These are phyloP conservation scores for Cremastinae sp. DNA, from an alignment of 2,888 invertebrate genomes.

Conservation along the genomic window DNA sequence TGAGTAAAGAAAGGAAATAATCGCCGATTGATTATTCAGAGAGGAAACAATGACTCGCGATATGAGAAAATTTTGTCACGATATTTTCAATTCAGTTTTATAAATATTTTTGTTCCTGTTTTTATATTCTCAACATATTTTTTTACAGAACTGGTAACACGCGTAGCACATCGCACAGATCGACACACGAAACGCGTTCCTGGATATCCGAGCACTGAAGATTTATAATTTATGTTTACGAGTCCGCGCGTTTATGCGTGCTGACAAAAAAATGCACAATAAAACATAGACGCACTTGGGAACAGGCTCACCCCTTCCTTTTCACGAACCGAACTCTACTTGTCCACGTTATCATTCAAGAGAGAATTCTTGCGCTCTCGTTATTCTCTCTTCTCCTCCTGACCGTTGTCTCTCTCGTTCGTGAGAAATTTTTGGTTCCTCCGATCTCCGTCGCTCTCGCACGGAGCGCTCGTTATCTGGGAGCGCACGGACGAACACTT, in stretches of 20 bases:
- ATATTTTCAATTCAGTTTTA: too few species aligned
- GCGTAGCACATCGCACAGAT: too few species aligned
- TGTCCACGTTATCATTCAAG: conserved; percentile 62
- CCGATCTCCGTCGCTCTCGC: conserved; percentile 42
- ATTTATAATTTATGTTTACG: background rate
- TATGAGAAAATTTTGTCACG: too few species aligned
- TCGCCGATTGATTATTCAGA: too few species aligned
- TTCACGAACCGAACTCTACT: conserved; percentile 50
- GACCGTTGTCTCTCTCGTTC: conserved; percentile 19
- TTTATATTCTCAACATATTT: too few species aligned
- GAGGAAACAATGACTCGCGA: too few species aligned
- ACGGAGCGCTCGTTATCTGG: conserved; percentile 30
- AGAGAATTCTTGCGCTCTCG: conserved; percentile 36
- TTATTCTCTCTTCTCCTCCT: conserved; percentile 14
- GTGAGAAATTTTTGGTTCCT: conserved; percentile 44
- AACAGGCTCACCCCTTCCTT: conserved; percentile 1
- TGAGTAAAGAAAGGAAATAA: too few species aligned
- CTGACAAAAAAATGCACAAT: conserved; percentile 21
- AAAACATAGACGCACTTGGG: conserved; percentile 48
- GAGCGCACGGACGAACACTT: conserved; percentile 26
- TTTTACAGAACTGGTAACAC: too few species aligned
- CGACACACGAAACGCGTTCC: too few species aligned
- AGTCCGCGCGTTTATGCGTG: conserved; percentile 5
- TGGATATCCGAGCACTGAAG: too few species aligned
- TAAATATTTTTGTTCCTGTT: too few species aligned